Base-by-base conservation (phyloP, 2,888 invertebrate genomes). In the Marasmarcha lunaedactyla region DNA sequence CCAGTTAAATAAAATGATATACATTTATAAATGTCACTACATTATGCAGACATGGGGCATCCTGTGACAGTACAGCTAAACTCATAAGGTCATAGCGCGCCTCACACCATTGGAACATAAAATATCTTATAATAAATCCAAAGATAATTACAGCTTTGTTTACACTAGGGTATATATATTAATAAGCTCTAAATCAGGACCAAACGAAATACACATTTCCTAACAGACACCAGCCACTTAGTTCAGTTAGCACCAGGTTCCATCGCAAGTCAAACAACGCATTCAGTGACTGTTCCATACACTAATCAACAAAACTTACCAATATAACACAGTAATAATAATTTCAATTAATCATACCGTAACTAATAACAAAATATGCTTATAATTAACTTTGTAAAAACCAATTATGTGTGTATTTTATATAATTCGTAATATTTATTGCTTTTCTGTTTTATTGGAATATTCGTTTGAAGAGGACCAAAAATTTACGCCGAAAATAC, bases 181-280 rank as follows among this genome's bases (percentile, higher is more conserved):
- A 79, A 71, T 78, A 79, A 83, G 81, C 81, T 83, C 81, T 81
- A 81, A 77, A 77, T 68, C 64, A 72, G 71, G 74, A 76, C 71
- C 71, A 76, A 77, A 78, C 64, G 59, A 77, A 74, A 71, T 68
- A 71, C 59, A 70, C 58, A 66, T 71, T 74, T 64, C 65, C 64
- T 71, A 67, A 65, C 58, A 61, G 55, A 54, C 48, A 55, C 62
- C 77, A 71, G 72, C 70, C 78, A 73, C 70, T 65, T 64, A 54
- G 55, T 61, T 61, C 71, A 66, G 61, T 65, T 81, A 81, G 81
- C 81, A 81, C 81, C 81, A 78, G 74, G 53, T 60, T 63, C 65
- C 64, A 57, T 59, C 47, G 10, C 14, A 12, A 20, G 20, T 20
- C 20, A 20, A 5, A 14, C 34, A 15, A 36, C 2, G 9, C 15